These are phyloP conservation scores for Eulithis prunata DNA, from an alignment of 2,888 invertebrate genomes.

Conservation along the genomic window DNA sequence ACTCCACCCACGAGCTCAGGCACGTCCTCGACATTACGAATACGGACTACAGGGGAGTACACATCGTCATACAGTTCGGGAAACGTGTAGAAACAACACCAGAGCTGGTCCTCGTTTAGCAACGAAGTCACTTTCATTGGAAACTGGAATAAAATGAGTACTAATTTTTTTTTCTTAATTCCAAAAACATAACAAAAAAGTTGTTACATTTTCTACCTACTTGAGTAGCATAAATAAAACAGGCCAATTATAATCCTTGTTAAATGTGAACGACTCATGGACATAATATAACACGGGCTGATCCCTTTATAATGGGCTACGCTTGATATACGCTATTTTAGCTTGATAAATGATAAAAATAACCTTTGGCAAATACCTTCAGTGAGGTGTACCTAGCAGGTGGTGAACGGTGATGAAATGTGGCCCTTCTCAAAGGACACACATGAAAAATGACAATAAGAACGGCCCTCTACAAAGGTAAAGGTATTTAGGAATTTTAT, in stretches of 20 bases:
- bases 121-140: constrained; percentile 62
- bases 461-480: constrained; percentile 23
- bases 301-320: not conserved
- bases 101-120: constrained; percentile 71
- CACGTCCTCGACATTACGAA: constrained; percentile 59
- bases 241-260: too few relatives aligned
- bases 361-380: constrained; percentile 49
- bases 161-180: too few relatives aligned
- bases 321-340: not conserved
- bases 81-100: constrained; percentile 76
- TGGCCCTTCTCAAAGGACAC: constrained; percentile 53
- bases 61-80: constrained; percentile 68
- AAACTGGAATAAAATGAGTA: constrained; percentile 55
- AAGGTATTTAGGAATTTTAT: not conserved
- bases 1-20: constrained; percentile 70
- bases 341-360: constrained; percentile 39
- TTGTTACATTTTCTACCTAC: too few relatives aligned
- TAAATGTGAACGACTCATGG: too few relatives aligned
- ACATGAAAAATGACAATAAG: constrained; percentile 48
- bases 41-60: constrained; percentile 64
- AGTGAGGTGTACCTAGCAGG: constrained; percentile 31
- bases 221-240: too few relatives aligned
- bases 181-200: too few relatives aligned
- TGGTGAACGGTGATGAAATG: constrained; percentile 49
- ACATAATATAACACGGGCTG: constrained; percentile 34